phyloP scores from a whole-genome alignment of 2,797 vertebrate species.

The Morus bassanus region DNA sequence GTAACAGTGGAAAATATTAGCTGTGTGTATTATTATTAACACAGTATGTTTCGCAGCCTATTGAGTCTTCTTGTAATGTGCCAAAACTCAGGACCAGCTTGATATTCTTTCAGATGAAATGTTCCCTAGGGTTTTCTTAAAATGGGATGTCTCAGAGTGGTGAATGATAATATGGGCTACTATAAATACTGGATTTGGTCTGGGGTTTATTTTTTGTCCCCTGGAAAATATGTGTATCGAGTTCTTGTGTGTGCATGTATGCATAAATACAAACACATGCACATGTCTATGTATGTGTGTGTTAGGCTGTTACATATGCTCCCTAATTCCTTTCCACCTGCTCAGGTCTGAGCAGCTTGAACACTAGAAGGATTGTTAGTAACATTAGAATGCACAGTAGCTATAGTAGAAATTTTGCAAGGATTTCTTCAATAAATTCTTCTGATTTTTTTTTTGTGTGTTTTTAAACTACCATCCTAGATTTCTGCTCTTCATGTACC shows the following conservation, averaged over 20 bases:
- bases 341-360: not conserved
- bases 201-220: not conserved
- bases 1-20: not conserved
- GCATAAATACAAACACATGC: not conserved
- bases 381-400: not conserved
- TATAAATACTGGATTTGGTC: not conserved
- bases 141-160: not conserved
- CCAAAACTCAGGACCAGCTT: not conserved
- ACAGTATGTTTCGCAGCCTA: not conserved
- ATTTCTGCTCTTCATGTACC: not conserved
- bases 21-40: not conserved
- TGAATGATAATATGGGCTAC: not conserved
- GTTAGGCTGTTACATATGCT: not conserved
- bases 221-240: not conserved
- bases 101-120: not conserved
- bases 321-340: not conserved
- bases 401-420: not conserved
- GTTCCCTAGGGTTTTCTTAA: not conserved
- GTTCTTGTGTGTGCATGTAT: not conserved
- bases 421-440: not conserved
- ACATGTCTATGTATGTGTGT: rapidly evolving
- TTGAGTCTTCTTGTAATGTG: not conserved
- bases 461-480: not conserved
- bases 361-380: not conserved
- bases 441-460: not conserved